Conservation (phyloP, 2,888 invertebrate species). For the Leptothorax acervorum region DNA sequence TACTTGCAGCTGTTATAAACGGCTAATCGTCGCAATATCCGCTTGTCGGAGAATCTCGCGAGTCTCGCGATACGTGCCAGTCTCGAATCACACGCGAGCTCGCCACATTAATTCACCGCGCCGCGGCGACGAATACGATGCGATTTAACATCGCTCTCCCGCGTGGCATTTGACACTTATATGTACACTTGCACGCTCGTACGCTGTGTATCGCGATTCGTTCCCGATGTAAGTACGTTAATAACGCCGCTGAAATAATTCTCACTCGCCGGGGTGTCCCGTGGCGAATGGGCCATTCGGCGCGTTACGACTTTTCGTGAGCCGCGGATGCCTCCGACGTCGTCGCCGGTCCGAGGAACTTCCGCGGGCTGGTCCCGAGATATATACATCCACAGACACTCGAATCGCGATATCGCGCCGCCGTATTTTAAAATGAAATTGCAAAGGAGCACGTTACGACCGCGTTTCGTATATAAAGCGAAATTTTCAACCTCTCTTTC, state of each 20-base stretch:
- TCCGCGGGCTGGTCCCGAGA: not conserved
- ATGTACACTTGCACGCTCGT: not conserved
- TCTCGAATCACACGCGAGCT: not conserved
- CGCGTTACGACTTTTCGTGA: slow-evolving; percentile 49
- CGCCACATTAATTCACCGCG: slow-evolving; percentile 4
- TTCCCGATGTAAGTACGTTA: slow-evolving; percentile 57
- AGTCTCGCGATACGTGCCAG: not conserved
- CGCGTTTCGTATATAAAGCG: not conserved
- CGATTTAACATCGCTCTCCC: not conserved
- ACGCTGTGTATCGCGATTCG: slow-evolving; percentile 32
- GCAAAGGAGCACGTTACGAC: slow-evolving; percentile 7
- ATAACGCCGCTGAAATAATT: slow-evolving; percentile 64
- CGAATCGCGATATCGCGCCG: slow-evolving; percentile 20
- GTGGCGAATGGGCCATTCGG: slow-evolving; percentile 55
- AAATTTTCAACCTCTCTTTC: slow-evolving; percentile 22
- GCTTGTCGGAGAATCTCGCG: not conserved
- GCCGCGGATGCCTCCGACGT: not conserved
- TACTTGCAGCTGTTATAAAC: slow-evolving; percentile 13
- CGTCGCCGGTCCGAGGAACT: not conserved
- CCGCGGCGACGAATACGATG: slow-evolving; percentile 6
- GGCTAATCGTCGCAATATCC: slow-evolving; percentile 12
- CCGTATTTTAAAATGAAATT: slow-evolving; percentile 36
- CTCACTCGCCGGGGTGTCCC: slow-evolving; percentile 27
- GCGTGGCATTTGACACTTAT: slow-evolving; percentile 18
- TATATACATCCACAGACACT: slow-evolving; percentile 23